Evolutionary conservation across 2,797 vertebrate species (phyloP).

Genomic region (Protosalanx chinensis): DNA sequence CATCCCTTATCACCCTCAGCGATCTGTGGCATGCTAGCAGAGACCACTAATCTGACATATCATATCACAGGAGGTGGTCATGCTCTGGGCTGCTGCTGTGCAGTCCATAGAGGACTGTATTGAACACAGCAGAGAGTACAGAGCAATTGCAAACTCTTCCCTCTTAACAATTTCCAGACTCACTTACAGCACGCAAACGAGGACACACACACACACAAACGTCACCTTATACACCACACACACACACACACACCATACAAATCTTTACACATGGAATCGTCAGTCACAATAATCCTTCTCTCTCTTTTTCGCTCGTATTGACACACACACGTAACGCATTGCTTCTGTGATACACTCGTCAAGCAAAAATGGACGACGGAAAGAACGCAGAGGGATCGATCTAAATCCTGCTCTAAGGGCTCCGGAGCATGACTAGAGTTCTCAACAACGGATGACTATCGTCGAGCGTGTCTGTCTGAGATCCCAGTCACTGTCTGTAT

Average conservation of each 20-base stretch:
- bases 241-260: neutral
- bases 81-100: conserved; percentile 61
- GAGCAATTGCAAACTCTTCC: conserved; percentile 58
- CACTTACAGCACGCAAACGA: conserved; percentile 21
- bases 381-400: too few relatives aligned
- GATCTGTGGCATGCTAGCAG: conserved; percentile 72
- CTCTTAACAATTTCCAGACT: conserved; percentile 64
- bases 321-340: neutral
- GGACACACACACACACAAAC: conserved; percentile 8
- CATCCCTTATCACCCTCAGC: conserved; percentile 60
- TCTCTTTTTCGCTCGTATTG: neutral
- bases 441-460: too few relatives aligned
- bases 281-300: conserved; percentile 5
- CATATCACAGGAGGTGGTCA: conserved; percentile 72
- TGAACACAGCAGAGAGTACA: conserved; percentile 50
- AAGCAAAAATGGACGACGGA: neutral
- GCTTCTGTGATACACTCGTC: neutral
- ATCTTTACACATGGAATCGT: neutral
- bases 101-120: conserved; percentile 60
- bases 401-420: too few relatives aligned
- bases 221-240: neutral
- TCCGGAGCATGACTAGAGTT: too few relatives aligned
- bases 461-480: too few relatives aligned
- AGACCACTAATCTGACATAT: conserved; percentile 75
- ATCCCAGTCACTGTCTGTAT: neutral